phyloP scores from a whole-genome alignment of 2,888 invertebrate species.

The Lepidochitona cinerea region DNA sequence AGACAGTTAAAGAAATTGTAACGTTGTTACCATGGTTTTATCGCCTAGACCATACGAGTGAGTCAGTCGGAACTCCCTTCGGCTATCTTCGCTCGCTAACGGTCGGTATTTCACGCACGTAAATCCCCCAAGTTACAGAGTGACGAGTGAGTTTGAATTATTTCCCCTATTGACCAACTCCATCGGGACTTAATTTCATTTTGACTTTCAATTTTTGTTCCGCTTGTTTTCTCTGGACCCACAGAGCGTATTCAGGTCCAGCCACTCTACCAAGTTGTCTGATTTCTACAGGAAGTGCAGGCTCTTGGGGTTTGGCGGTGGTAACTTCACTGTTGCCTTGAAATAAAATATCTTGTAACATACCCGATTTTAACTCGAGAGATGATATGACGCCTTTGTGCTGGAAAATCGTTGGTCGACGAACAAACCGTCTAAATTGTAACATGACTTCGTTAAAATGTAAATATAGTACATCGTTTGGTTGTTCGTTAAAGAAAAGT shows the following conservation, averaged over 20 bases:
- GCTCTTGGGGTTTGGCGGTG: neutral
- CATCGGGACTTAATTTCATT: too few relatives aligned
- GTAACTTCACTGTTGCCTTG: neutral
- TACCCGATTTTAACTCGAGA: constrained; percentile 33
- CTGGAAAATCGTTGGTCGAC: neutral
- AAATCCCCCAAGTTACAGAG: too few relatives aligned
- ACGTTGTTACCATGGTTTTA: too few relatives aligned
- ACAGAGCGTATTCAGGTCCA: neutral
- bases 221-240: neutral
- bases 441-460: neutral
- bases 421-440: neutral
- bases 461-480: constrained; percentile 13
- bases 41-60: too few relatives aligned
- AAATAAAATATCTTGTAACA: neutral
- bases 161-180: too few relatives aligned
- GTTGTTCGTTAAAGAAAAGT: constrained; percentile 42
- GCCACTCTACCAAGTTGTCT: neutral
- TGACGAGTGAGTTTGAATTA: too few relatives aligned
- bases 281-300: neutral
- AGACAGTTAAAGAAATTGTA: too few relatives aligned
- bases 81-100: too few relatives aligned
- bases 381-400: constrained; percentile 17
- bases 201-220: too few relatives aligned
- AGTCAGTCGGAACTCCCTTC: too few relatives aligned
- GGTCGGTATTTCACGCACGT: too few relatives aligned